phyloP scores from a whole-genome alignment of 1,140 invertebrate genomes.

The Mya arenaria region DNA sequence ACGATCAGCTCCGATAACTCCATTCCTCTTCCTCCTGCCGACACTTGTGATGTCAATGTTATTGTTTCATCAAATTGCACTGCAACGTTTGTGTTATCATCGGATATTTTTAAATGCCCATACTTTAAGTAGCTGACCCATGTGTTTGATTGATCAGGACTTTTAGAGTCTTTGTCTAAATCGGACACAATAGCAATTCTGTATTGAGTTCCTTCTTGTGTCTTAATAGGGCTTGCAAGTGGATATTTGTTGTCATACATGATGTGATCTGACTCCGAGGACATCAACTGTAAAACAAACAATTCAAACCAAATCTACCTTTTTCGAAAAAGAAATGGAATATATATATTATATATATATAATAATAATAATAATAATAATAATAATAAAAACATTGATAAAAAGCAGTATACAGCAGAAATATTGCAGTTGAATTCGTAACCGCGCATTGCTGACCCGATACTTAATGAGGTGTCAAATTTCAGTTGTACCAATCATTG shows the following conservation, averaged over 20 bases:
- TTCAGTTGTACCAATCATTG: too few species aligned
- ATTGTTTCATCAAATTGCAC: conserved; percentile 73
- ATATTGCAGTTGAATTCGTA: too few species aligned
- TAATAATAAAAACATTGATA: too few species aligned
- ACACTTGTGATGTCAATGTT: conserved; percentile 86
- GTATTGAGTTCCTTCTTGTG: conserved; percentile 63
- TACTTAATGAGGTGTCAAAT: too few species aligned
- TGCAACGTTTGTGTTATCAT: conserved; percentile 70
- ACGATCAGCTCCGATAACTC: conserved; percentile 97
- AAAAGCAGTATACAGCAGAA: too few species aligned
- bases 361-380: too few species aligned
- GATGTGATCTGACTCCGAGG: too few species aligned
- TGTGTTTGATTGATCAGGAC: conserved; percentile 84
- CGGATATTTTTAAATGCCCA: conserved; percentile 84
- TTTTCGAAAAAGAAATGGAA: too few species aligned
- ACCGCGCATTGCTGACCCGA: too few species aligned
- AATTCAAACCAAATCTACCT: too few species aligned
- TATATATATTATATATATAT: too few species aligned
- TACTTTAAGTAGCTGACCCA: conserved; percentile 92
- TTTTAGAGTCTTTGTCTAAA: conserved; percentile 93
- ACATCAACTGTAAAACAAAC: too few species aligned
- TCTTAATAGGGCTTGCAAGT: conserved; percentile 85
- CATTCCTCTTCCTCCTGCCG: conserved; percentile 94
- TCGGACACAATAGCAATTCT: conserved; percentile 95
- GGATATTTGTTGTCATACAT: conserved; percentile 96